Percentiles rank a stretch among this genome's conserved stretches.
phyloP scores from a whole-genome alignment of 2,888 invertebrate species.

The Drosophila robusta region DNA sequence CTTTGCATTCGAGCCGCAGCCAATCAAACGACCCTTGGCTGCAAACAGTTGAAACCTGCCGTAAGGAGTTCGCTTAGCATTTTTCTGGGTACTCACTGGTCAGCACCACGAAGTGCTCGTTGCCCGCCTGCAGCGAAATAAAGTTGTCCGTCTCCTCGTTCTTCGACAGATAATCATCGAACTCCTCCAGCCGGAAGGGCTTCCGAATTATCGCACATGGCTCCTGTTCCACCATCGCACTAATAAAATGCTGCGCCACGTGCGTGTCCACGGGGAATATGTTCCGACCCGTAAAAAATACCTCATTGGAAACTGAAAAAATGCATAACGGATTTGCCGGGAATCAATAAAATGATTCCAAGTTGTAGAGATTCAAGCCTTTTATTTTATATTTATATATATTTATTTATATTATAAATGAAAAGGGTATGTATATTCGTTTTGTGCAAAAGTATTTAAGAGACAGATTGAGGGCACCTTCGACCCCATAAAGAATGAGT shows the following conservation, averaged over 20 bases:
- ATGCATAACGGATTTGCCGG: neutral
- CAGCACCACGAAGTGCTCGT: conserved; percentile 83
- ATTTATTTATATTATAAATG: no score
- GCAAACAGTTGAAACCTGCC: neutral
- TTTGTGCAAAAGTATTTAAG: no score
- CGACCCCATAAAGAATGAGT: no score
- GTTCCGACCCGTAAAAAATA: conserved; percentile 84
- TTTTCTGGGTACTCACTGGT: conserved; percentile 79
- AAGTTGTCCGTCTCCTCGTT: conserved; percentile 83
- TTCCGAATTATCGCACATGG: conserved; percentile 79
- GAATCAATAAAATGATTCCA: no score
- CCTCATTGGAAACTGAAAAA: conserved; percentile 82
- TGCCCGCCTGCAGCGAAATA: conserved; percentile 81
- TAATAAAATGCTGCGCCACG: conserved; percentile 79
- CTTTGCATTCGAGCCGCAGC: conserved; percentile 82
- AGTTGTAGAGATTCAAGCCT: no score
- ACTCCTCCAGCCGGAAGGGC: conserved; percentile 83
- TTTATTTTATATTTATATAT: no score
- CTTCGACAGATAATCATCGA: conserved; percentile 80
- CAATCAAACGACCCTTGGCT: conserved; percentile 83
- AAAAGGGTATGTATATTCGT: no score
- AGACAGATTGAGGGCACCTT: no score
- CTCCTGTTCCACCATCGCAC: conserved; percentile 70
- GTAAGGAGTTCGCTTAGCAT: no score
- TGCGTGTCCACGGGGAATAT: conserved; percentile 78